Conservation (phyloP, 2,797 vertebrate genomes). For the Enteromius fasciolatus region DNA sequence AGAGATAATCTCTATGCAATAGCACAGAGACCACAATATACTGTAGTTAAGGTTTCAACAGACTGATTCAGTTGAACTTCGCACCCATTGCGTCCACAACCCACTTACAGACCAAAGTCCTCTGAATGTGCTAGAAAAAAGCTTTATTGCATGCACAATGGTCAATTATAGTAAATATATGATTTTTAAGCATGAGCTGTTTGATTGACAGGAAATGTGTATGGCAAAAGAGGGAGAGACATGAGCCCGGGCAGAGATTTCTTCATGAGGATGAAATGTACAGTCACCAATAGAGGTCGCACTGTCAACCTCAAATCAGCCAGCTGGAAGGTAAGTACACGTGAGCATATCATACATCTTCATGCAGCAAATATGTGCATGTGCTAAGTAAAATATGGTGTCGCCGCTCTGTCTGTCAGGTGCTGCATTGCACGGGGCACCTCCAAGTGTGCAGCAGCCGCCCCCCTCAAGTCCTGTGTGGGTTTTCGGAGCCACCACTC, state of each 20-base stretch:
- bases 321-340: conserved; percentile 81
- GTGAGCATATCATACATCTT: not conserved
- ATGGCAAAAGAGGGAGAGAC: conserved; percentile 82
- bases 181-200: not conserved
- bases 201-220: conserved; percentile 71
- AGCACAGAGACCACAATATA: conserved; percentile 24
- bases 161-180: not conserved
- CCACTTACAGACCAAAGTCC: conserved; percentile 41
- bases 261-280: conserved; percentile 93
- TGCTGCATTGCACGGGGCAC: conserved; percentile 86
- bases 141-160: not conserved
- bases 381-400: not conserved
- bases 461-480: conserved; percentile 75
- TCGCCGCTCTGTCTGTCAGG: conserved; percentile 68
- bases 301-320: conserved; percentile 90
- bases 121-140: not conserved
- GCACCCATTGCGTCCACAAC: not conserved
- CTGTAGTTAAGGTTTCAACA: conserved; percentile 36
- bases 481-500: conserved; percentile 81
- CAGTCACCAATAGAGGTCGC: conserved; percentile 86
- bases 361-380: not conserved
- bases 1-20: conserved; percentile 35
- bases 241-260: conserved; percentile 83
- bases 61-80: conserved; percentile 29
- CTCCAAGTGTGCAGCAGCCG: conserved; percentile 81